These are phyloP conservation scores for Diglossa cyanea DNA, from an alignment of 2,797 vertebrate genomes.

Conservation along the genomic window DNA sequence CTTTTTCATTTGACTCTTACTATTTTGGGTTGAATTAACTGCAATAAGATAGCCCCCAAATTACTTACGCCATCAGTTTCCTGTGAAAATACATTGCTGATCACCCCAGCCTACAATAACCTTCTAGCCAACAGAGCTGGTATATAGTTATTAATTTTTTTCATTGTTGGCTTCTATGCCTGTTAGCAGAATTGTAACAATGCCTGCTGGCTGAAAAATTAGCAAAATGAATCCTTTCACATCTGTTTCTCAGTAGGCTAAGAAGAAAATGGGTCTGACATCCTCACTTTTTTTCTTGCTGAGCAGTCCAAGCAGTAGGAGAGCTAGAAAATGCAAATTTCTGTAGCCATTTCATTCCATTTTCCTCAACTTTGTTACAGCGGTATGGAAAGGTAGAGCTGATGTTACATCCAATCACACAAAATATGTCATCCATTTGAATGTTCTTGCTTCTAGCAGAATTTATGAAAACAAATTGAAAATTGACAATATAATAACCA, in stretches of 20 bases:
- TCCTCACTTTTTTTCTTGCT: background rate
- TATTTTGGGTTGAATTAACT: background rate
- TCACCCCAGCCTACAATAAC: background rate
- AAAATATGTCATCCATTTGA: background rate
- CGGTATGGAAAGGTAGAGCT: background rate
- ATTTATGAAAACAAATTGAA: background rate
- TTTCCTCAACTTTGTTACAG: background rate
- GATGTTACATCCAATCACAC: background rate
- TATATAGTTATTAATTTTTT: background rate
- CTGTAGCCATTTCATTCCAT: background rate
- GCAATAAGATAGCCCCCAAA: background rate
- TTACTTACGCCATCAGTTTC: background rate
- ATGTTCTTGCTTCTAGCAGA: background rate
- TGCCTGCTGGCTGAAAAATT: conserved; percentile 41
- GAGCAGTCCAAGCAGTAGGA: background rate
- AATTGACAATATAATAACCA: background rate
- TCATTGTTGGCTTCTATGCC: background rate
- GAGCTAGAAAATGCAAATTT: background rate
- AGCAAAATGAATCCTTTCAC: background rate
- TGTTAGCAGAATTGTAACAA: background rate
- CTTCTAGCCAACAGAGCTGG: background rate
- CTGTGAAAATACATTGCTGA: background rate
- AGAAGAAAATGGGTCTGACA: conserved; percentile 10
- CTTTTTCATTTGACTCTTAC: background rate
- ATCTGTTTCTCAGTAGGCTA: conserved; percentile 16